Percentiles rank a stretch among this genome's conserved stretches.
Evolutionary conservation across 2,113 vertebrate species (phyloP).

Genomic region (Passer montanus): DNA sequence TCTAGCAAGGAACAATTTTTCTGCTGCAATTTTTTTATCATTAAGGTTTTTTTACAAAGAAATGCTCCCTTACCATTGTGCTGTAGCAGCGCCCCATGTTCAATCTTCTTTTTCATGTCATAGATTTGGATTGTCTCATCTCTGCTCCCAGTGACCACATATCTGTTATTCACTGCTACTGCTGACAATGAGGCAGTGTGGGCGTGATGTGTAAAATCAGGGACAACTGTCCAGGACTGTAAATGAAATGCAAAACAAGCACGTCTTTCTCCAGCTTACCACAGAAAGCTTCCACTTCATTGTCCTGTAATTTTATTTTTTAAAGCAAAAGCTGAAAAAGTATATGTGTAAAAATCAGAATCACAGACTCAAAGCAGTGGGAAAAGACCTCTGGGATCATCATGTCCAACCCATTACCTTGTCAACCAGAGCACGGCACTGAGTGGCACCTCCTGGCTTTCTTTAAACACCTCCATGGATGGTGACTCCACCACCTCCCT

Average conservation of each 20-base stretch:
- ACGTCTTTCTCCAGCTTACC: not conserved
- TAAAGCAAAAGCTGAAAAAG: not conserved
- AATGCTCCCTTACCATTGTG: conserved; percentile 82
- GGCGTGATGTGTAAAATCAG: conserved; percentile 91
- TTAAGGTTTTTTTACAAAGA: not conserved
- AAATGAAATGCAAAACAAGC: not conserved
- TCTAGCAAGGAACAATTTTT: not conserved
- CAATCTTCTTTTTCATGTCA: conserved; percentile 88
- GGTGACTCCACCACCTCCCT: not conserved
- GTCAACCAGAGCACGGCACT: not conserved
- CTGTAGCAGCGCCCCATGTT: conserved; percentile 88
- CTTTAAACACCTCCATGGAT: not conserved
- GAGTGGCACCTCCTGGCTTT: not conserved
- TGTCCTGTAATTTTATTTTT: not conserved
- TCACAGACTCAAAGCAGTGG: not conserved
- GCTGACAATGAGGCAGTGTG: conserved; percentile 88
- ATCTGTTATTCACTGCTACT: conserved; percentile 84
- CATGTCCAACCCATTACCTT: not conserved
- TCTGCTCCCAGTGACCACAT: conserved; percentile 92
- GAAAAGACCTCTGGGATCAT: not conserved
- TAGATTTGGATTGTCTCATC: conserved; percentile 98
- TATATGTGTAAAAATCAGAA: not conserved
- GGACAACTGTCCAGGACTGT: conserved; percentile 82
- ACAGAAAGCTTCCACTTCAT: not conserved
- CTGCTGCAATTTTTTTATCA: not conserved